Evolutionary conservation across 2,888 invertebrate genomes (phyloP), one percentile per base, ranked within the genome.

Genomic region (Bellardia pandia): DNA sequence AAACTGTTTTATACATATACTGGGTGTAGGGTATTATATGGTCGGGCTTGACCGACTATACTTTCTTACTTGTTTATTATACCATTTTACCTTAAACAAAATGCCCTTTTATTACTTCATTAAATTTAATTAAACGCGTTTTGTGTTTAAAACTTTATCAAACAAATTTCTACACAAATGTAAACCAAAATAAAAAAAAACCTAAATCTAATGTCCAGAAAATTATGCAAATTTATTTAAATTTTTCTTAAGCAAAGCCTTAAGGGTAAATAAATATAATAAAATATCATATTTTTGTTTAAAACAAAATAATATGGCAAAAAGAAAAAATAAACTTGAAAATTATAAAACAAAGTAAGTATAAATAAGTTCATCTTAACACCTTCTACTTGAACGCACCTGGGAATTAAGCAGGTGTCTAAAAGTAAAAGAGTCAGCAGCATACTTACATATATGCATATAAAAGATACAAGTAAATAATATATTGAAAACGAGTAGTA

Each of bases 401-500:
- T 86, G 86, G 83, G 86, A 86, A 86, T 80, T 30, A 45, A 53
- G 76, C 86, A 86, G 84, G 64, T 86, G 86, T 84, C 42, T 58
- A 3, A 45, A 68, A 51, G 56, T 33, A 40, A 68, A 16, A 42
- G 1, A 45, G 37, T 23, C 33, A 66, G 13, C 7, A n/a, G 23
- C 40, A 37, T 23, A 48, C 4, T 48, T 11, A n/a, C n/a, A n/a
- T n/a, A 48, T 11, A 48, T 3, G 1, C 5, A 3, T 14, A 69
- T 6, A 48, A 72, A 16, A 13, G 48, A 8, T 33, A 23, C 13
- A 42, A 56, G 16, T n/a, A 33, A 40, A 3, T 53, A 53, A 3
- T 23, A 9, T 48, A 11, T 48, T 51, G 51, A 40, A 37, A 48
- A 23, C 33, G 45, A 13, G 0, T 13, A 23, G n/a, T 45, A n/a